phyloP scores from a whole-genome alignment of 1,140 invertebrate genomes.

The Sarcophaga bullata region DNA sequence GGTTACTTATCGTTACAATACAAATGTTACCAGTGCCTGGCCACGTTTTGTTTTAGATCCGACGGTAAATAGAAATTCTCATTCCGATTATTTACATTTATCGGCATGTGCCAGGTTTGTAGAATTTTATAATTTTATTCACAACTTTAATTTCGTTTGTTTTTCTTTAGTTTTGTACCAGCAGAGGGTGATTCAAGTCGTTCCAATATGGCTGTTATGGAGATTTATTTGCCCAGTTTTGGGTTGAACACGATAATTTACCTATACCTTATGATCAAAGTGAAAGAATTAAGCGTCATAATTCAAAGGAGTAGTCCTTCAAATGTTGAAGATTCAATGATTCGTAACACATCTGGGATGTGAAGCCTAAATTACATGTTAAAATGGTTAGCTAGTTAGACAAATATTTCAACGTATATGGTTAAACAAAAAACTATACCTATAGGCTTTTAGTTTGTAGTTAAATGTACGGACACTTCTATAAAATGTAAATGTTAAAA shows the following conservation, averaged over 20 bases:
- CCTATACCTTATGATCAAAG: conserved; percentile 79
- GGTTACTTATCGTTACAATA: conserved; percentile 84
- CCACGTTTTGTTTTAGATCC: conserved; percentile 90
- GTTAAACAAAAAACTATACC: no score
- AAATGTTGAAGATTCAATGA: no score
- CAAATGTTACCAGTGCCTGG: conserved; percentile 89
- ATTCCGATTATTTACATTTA: conserved; percentile 83
- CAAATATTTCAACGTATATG: no score
- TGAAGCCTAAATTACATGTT: no score
- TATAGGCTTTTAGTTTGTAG: no score
- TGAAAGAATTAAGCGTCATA: conserved; percentile 80
- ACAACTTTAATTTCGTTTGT: not conserved
- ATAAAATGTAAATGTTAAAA: no score
- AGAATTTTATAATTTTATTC: conserved; percentile 49
- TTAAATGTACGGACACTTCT: no score
- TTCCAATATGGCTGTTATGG: conserved; percentile 92
- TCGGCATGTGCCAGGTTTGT: conserved; percentile 84
- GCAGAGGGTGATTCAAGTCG: conserved; percentile 68
- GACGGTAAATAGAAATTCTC: conserved; percentile 86
- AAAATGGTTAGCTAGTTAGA: no score
- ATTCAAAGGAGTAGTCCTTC: no score
- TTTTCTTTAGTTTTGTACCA: conserved; percentile 69
- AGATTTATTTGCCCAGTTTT: conserved; percentile 86
- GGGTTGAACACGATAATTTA: conserved; percentile 80
- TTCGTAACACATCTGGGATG: no score